Conservation (phyloP, 2,113 vertebrate species). For the Lepus europaeus region DNA sequence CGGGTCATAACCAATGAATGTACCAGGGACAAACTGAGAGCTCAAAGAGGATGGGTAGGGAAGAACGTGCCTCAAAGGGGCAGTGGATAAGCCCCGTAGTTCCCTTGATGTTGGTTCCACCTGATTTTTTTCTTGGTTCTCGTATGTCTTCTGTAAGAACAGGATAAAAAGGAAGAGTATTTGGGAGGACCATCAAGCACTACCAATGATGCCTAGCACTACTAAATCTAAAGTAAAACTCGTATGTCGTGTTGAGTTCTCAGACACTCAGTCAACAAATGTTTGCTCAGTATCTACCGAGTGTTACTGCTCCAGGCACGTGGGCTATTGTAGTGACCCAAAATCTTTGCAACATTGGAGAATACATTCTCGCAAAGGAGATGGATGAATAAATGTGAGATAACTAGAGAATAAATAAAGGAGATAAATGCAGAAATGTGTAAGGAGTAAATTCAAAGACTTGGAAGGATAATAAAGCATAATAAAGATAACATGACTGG, state of each 20-base stretch:
- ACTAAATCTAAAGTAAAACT: neutral
- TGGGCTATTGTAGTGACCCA: neutral
- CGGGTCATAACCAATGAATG: neutral
- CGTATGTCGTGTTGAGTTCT: neutral
- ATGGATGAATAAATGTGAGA: neutral
- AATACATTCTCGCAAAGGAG: neutral
- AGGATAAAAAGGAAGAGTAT: neutral
- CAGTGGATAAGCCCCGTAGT: neutral
- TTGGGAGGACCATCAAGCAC: neutral
- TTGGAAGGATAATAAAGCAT: conserved; percentile 51
- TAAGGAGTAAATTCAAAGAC: neutral
- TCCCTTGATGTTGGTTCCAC: neutral
- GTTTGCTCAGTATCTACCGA: neutral
- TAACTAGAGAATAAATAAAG: too few relatives aligned
- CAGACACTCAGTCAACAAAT: neutral
- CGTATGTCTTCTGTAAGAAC: conserved; percentile 52
- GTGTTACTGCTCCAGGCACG: neutral
- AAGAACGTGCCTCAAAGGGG: neutral
- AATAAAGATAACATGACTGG: neutral
- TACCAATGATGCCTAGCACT: neutral
- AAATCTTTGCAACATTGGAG: neutral
- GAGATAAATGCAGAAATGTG: neutral
- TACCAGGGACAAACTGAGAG: neutral
- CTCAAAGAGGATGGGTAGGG: neutral
- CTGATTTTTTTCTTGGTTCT: conserved; percentile 4